Base-by-base conservation (phyloP, 2,797 vertebrate genomes). In the Hephaestus fuliginosus region DNA sequence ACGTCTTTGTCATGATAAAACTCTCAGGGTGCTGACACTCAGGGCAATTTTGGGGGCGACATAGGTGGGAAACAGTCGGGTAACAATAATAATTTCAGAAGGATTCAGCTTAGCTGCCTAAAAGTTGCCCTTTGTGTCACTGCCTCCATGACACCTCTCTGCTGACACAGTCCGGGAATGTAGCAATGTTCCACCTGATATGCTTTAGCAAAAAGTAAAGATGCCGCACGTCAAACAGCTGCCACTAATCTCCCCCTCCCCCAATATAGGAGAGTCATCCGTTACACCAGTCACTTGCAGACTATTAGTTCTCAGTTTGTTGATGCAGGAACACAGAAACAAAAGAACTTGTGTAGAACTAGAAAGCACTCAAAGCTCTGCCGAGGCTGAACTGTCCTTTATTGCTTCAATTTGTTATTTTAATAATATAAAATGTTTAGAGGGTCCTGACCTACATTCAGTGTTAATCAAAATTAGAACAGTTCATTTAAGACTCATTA, bases 151-250 rank as follows among this genome's bases (percentile, higher is more conserved):
- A 71, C 5, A 71, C 82, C 88, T 89, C 90, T 90, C 87, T 94
- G 92, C 92, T 85, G 92, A 93, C 90, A 70, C 75, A 89, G 86
- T 73, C 86, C 87, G 93, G 80, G 88, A 56, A 89, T 94, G 91
- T 92, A 94, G 93, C 89, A 72, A 78, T 86, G 83, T 78, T 91
- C 78, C 84, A 90, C 90, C 82, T 80, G 88, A 94, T 94, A 92
- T 89, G 94, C 92, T 95, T 95, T 94, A 95, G 93, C 93, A 92
- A 85, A 76, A 86, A 77, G 36, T 18, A 49, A 46, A 67, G 58
- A 87, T 73, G 72, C 69, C 72, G 39, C 20, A 74, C 18, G 52
- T 11, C 36, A 51, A 80, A 70, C 72, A 48, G 64, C 74, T 22
- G 56, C 62, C 67, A 70, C 65, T 60, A 78, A 77, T 13, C 48